Evolutionary conservation across 37 sponge, comb jelly and placozoan genomes (phyloP), one percentile per base, ranked within the genome.

Genomic region (Amphimedon queenslandica): DNA sequence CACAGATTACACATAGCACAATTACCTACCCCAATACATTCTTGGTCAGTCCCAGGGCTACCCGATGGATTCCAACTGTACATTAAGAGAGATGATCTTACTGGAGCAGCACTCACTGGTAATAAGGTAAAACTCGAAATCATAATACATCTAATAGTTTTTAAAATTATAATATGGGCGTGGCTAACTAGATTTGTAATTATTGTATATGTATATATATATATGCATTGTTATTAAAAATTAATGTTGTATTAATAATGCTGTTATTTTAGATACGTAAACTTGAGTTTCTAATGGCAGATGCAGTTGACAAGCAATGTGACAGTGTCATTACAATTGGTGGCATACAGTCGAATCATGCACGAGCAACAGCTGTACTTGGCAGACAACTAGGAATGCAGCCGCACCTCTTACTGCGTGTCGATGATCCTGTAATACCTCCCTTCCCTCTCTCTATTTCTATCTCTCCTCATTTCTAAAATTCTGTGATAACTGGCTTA

Each of bases 281-380:
- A 55, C 67, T 89, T 39, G 94, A 93, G 61, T 93, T 93, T 64
- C 87, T 93, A 1, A 51, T 93, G 4, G 94, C 83, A 23, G 94
- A 93, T 58, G 94, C 92, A 0, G 10, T 84, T 1, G 31, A 74
- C 40, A 72, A 81, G 34, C 80, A 74, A 21, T 78, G 88, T 79
- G 81, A 83, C 47, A 51, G 75, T 43, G 76, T 93, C 34, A 63
- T 93, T 20, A 93, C 95, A 1, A 74, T 84, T 76, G 95, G 95
- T 2, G 60, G 81, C 23, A 37, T 87, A 4, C 93, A 91, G 40
- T 91, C 95, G 29, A 94, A 94, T 61, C 85, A 84, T 57, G 73
- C 85, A 38, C 58, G 95, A 55, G 82, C 95, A 5, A 80, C 93
- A 30, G 93, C 95, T 13, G 65, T 94, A 23, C 93, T 93, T 28